Percentiles rank a stretch among this genome's conserved stretches.
Conservation (phyloP, 2,797 vertebrate genomes). For the Periophthalmus magnuspinnatus region DNA sequence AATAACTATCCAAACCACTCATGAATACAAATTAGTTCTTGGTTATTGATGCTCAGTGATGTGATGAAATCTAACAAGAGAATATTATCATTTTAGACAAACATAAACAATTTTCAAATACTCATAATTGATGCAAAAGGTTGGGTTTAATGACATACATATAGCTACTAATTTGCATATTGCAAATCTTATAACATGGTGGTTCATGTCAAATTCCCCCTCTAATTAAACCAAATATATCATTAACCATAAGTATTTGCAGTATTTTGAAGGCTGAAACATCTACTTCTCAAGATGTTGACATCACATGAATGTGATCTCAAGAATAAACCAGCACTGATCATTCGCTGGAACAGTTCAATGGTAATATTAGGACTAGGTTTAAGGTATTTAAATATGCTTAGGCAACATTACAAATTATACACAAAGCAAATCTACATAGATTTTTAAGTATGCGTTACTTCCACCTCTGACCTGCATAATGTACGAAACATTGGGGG, state of each 20-base stretch:
- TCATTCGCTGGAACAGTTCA: neutral
- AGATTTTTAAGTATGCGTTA: neutral
- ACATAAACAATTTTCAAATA: neutral
- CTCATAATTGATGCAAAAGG: neutral
- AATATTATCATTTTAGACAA: neutral
- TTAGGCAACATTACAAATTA: neutral
- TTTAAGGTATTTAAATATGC: neutral
- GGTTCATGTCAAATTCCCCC: neutral
- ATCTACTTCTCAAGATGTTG: neutral
- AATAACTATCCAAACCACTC: neutral
- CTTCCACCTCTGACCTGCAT: constrained; percentile 52
- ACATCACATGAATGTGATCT: neutral
- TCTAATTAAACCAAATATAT: neutral
- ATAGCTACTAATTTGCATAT: neutral
- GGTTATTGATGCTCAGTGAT: neutral
- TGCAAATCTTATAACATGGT: neutral
- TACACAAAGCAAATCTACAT: neutral
- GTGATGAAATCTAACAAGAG: neutral
- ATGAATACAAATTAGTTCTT: constrained; percentile 2
- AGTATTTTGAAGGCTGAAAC: neutral
- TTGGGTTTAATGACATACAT: neutral
- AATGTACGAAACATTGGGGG: constrained; percentile 58
- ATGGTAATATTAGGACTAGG: neutral
- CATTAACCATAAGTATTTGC: neutral
- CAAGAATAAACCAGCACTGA: neutral